phyloP scores from a whole-genome alignment of 2,888 invertebrate species.

The Yponomeuta plumbellus region DNA sequence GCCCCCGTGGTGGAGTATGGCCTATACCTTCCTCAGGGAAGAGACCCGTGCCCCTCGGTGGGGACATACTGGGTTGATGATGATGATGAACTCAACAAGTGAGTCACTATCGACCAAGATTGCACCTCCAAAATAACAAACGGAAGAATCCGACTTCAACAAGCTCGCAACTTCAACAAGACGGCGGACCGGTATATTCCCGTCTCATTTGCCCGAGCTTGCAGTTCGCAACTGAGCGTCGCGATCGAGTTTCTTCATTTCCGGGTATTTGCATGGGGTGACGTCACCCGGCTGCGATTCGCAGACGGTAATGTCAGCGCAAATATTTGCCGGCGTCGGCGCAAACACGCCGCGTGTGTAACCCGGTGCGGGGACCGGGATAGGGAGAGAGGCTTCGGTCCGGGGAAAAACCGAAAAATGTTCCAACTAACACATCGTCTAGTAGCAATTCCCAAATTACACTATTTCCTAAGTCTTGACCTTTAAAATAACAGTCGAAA shows the following conservation, averaged over 20 bases:
- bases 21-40: too few species aligned
- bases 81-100: too few species aligned
- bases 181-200: background rate
- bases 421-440: background rate
- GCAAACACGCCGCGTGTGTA: slow-evolving; percentile 9
- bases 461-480: too few species aligned
- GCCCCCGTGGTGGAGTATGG: too few species aligned
- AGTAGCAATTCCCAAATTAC: too few species aligned
- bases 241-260: slow-evolving; percentile 4
- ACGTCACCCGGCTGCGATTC: background rate
- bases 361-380: background rate
- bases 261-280: slow-evolving; percentile 1
- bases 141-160: too few species aligned
- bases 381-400: background rate
- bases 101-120: too few species aligned
- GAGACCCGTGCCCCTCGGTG: too few species aligned
- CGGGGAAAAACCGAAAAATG: background rate
- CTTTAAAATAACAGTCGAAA: too few species aligned
- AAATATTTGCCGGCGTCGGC: slow-evolving; percentile 30
- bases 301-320: slow-evolving; percentile 24
- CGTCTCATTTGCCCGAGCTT: background rate
- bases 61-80: too few species aligned
- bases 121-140: too few species aligned
- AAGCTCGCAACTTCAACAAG: too few species aligned
- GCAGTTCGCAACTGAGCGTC: background rate